Percentiles rank a stretch among this genome's conserved stretches.
These are phyloP conservation scores for Chrysolophus pictus DNA, from an alignment of 2,797 vertebrate species.

Conservation along the genomic window DNA sequence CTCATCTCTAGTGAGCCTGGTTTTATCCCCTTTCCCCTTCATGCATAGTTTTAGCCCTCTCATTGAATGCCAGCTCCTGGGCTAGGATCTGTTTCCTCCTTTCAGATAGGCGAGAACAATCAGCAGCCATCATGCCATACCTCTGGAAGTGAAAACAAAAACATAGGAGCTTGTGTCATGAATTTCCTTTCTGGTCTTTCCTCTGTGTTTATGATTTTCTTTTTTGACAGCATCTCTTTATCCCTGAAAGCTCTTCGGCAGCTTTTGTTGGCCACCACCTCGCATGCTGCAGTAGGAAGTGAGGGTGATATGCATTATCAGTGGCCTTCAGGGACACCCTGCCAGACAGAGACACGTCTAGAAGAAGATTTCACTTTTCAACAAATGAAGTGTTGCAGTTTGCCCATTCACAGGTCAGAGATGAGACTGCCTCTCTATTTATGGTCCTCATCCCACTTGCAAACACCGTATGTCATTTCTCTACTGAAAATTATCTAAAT, in stretches of 20 bases:
- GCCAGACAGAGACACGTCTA: background rate
- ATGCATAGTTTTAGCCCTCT: too few relatives aligned
- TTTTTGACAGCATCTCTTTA: background rate
- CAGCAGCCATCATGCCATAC: too few relatives aligned
- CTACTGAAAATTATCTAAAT: background rate
- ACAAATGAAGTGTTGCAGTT: background rate
- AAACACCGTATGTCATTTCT: background rate
- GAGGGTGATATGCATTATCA: background rate
- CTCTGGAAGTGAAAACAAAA: background rate
- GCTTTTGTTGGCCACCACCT: background rate
- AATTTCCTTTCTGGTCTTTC: background rate
- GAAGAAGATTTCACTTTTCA: background rate
- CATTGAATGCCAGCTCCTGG: too few relatives aligned
- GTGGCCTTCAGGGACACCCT: background rate
- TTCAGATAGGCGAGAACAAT: too few relatives aligned
- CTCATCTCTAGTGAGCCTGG: too few relatives aligned
- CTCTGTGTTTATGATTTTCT: background rate
- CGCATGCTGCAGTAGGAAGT: background rate
- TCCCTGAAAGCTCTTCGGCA: background rate
- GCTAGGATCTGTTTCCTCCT: too few relatives aligned
- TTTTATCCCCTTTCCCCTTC: too few relatives aligned
- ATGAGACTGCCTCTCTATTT: background rate
- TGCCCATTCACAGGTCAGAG: background rate
- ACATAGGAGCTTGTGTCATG: background rate
- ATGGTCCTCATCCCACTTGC: background rate